phyloP scores from a whole-genome alignment of 2,888 invertebrate species.

The Hymenopus coronatus region DNA sequence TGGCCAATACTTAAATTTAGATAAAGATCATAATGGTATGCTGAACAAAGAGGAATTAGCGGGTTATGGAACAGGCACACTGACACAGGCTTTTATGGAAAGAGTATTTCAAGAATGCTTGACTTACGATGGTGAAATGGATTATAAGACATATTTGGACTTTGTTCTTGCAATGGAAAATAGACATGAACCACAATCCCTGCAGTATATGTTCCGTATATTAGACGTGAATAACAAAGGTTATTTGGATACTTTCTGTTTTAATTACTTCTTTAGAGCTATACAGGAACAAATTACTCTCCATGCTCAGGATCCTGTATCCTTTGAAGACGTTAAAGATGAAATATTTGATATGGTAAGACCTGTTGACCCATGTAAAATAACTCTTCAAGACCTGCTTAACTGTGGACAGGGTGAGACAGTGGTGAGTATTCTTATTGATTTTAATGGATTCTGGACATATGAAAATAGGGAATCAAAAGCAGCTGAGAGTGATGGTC shows the following conservation, averaged over 20 bases:
- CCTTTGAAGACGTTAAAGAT: slow-evolving; percentile 92
- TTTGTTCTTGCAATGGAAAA: slow-evolving; percentile 92
- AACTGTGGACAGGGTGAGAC: slow-evolving; percentile 89
- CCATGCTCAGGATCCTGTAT: slow-evolving; percentile 85
- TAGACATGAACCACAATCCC: slow-evolving; percentile 83
- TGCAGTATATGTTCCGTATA: slow-evolving; percentile 88
- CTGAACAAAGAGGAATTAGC: slow-evolving; percentile 86
- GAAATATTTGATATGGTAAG: slow-evolving; percentile 98
- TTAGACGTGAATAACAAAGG: slow-evolving; percentile 86
- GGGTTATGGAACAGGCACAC: slow-evolving; percentile 87
- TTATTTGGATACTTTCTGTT: slow-evolving; percentile 82
- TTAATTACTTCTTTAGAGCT: slow-evolving; percentile 91
- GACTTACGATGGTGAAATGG: slow-evolving; percentile 93
- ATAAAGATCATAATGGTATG: slow-evolving; percentile 95
- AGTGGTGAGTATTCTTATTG: slow-evolving; percentile 88
- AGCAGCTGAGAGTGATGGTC: slow-evolving; percentile 53
- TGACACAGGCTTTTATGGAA: slow-evolving; percentile 87
- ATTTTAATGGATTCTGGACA: slow-evolving; percentile 95
- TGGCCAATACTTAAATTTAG: slow-evolving; percentile 90
- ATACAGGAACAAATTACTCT: slow-evolving; percentile 88
- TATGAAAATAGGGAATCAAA: slow-evolving; percentile 90
- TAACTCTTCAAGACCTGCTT: slow-evolving; percentile 83
- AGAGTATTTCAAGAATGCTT: slow-evolving; percentile 93
- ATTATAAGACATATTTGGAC: slow-evolving; percentile 95
- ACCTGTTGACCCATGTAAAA: slow-evolving; percentile 76